Percentiles rank a stretch among this genome's conserved stretches.
Conservation (phyloP, 2,888 invertebrate species). For the Clivina fossor region DNA sequence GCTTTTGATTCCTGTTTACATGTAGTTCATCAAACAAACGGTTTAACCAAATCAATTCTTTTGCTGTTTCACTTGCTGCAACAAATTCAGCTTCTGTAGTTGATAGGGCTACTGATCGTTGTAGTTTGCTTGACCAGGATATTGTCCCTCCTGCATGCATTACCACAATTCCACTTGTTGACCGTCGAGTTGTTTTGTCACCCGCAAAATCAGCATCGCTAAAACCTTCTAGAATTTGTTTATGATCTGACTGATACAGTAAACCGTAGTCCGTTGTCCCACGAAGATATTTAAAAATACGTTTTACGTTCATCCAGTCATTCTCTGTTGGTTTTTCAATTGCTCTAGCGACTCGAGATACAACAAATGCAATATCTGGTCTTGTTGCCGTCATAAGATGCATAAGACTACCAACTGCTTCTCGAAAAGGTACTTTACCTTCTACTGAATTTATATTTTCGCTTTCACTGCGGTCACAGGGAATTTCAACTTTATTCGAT, state of each 20-base stretch:
- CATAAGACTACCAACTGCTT: constrained; percentile 35
- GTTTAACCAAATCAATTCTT: neutral
- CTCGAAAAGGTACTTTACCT: constrained; percentile 30
- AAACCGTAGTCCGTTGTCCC: constrained; percentile 32
- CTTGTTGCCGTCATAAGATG: constrained; percentile 33
- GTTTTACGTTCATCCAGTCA: neutral
- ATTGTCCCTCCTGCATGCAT: neutral
- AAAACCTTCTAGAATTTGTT: neutral
- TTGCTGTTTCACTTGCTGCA: neutral
- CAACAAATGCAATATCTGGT: too few relatives aligned
- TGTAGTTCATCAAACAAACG: neutral
- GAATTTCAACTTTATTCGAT: constrained; percentile 41
- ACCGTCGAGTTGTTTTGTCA: too few relatives aligned
- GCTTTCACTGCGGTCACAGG: constrained; percentile 35
- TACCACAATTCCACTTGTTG: too few relatives aligned
- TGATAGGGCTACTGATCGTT: neutral
- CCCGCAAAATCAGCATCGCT: constrained; percentile 1
- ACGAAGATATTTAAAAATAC: constrained; percentile 38
- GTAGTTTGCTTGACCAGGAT: neutral
- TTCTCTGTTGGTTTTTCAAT: neutral
- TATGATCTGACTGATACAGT: neutral
- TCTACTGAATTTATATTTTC: constrained; percentile 9
- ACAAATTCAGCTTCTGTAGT: neutral
- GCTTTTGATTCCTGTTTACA: neutral
- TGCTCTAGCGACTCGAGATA: too few relatives aligned